Base-by-base conservation (phyloP, 2,797 vertebrate species). In the Gymnodraco acuticeps region DNA sequence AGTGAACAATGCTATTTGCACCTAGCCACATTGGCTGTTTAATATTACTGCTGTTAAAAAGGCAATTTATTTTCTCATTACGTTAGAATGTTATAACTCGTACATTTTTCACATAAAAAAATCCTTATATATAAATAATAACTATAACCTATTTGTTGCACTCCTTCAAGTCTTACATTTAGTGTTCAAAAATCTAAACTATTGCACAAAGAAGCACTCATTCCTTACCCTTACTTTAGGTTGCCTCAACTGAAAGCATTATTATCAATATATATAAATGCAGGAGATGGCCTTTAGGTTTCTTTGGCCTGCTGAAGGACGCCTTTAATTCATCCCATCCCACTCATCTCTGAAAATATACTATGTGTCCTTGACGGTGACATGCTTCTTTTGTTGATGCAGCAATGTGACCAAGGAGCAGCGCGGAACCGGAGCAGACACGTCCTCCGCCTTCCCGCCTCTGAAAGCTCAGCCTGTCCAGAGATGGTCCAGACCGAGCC, bases 391-490 rank as follows among this genome's bases (percentile, higher is more conserved):
- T 61, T 51, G n/a, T 47, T 45, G 11, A 41, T 73, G 13, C 54
- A 98, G 97, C 93, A 95, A 1, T 99, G 97, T 87, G 95, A 97
- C 70, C 92, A 93, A 0, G 94, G 76, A 64, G 23, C 90, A 10
- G 81, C 80, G 50, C 96, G 97, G 84, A 96, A 89, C 87, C 95
- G 97, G 85, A 96, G 89, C 70, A 96, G 98, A 43, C 93, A 93
- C 61, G 83, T 97, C 75, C 93, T 99, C 46, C 95, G 98, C 41
- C 93, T 91, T 31, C 91, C 97, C 0, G 72, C 88, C 70, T 87
- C 82, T 1, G 89, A 93, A 0, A 94, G 91, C 61, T 82, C 70
- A 0, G 17, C 80, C 33, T 99, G 98, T 88, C 96, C 97, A 1
- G 95, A 97, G 76, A 91, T 87, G 42, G 88, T 94, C 16, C 96